These are phyloP conservation scores for Polydrusus tereticollis DNA, from an alignment of 2,888 invertebrate genomes.

Conservation along the genomic window DNA sequence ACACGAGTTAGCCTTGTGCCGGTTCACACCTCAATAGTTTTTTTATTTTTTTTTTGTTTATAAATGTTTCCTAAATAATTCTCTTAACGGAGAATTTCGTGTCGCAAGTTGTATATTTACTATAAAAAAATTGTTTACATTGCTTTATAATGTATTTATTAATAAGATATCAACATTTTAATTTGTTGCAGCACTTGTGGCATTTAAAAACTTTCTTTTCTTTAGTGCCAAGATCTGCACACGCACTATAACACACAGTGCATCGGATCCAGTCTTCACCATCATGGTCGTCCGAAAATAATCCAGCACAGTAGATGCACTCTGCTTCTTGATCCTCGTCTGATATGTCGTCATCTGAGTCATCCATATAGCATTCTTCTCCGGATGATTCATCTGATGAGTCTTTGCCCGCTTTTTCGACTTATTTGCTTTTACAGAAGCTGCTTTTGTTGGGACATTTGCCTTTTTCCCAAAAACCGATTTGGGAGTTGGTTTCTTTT, in stretches of 20 bases:
- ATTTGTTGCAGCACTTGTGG: conserved; percentile 7
- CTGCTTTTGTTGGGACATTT: neutral
- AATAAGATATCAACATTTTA: too few species aligned
- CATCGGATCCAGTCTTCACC: conserved; percentile 11
- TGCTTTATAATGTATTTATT: too few species aligned
- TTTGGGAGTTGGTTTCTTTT: too few species aligned
- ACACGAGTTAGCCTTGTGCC: too few species aligned
- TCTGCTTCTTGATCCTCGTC: conserved; percentile 19
- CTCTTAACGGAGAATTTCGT: too few species aligned
- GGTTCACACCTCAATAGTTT: too few species aligned
- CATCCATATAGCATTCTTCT: neutral
- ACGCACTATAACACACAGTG: neutral
- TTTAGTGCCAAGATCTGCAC: conserved; percentile 9
- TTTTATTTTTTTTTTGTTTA: too few species aligned
- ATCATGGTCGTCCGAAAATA: conserved; percentile 21
- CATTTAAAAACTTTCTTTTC: neutral
- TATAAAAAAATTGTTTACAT: too few species aligned
- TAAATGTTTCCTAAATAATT: too few species aligned
- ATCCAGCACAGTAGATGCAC: conserved; percentile 13
- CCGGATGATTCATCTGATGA: conserved; percentile 11
- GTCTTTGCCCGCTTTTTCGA: neutral
- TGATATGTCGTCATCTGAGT: conserved; percentile 18
- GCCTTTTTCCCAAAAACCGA: conserved; percentile 1
- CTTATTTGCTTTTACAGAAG: neutral
- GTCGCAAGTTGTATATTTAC: too few species aligned